These are phyloP conservation scores for Pandemis corylana DNA, from an alignment of 2,888 invertebrate species.

Conservation along the genomic window DNA sequence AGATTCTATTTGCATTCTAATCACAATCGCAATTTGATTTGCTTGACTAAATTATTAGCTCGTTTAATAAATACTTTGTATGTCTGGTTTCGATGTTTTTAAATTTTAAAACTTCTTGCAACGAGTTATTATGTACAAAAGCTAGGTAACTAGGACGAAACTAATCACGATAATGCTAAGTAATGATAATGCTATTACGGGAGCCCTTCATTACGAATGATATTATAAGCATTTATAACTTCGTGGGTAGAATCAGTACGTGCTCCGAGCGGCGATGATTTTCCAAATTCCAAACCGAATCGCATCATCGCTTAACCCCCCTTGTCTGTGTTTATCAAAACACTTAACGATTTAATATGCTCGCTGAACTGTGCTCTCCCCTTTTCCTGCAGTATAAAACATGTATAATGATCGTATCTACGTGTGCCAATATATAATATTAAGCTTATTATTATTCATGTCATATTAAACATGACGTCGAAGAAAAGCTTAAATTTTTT, in stretches of 20 bases:
- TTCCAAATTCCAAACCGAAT: constrained; percentile 74
- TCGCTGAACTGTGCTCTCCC: constrained; percentile 71
- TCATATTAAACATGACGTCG: constrained; percentile 1
- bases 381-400: constrained; percentile 53
- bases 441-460: constrained; percentile 51
- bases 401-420: constrained; percentile 40
- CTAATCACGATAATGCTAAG: constrained; percentile 31
- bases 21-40: constrained; percentile 56
- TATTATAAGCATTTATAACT: constrained; percentile 13
- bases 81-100: not conserved
- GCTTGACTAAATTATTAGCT: constrained; percentile 17
- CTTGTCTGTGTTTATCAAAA: constrained; percentile 83
- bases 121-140: not conserved
- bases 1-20: constrained; percentile 65
- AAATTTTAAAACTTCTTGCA: constrained; percentile 8
- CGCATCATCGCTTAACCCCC: constrained; percentile 74
- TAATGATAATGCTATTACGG: constrained; percentile 8
- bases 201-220: constrained; percentile 23
- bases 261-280: constrained; percentile 62
- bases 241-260: constrained; percentile 28
- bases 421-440: constrained; percentile 58
- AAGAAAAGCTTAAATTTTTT: not conserved
- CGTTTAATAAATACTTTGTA: constrained; percentile 1
- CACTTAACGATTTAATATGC: constrained; percentile 84
- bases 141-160: constrained; percentile 6